Conservation (phyloP, 1,140 invertebrate species). For the Teleogryllus occipitalis region DNA sequence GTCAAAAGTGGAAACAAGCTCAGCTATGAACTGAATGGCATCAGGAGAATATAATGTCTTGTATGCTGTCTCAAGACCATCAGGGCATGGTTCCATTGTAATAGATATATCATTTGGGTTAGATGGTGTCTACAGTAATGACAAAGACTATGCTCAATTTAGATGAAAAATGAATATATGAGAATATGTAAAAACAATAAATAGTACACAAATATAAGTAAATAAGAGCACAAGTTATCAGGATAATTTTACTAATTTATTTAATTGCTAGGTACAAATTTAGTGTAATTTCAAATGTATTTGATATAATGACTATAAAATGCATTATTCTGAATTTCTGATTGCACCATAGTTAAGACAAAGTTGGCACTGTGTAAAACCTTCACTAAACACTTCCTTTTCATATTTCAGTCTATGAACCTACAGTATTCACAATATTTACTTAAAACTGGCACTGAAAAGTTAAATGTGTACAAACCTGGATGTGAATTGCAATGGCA, state of each 20-base stretch:
- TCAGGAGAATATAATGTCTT: not conserved
- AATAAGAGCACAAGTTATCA: not conserved
- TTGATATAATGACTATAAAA: not conserved
- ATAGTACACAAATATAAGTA: not conserved
- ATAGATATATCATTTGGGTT: not conserved
- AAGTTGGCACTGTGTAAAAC: not conserved
- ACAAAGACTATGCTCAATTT: not conserved
- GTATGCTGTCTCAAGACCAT: not conserved
- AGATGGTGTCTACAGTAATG: not conserved
- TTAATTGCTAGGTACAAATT: not conserved
- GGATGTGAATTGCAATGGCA: too few relatives aligned
- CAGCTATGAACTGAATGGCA: slow-evolving; percentile 4
- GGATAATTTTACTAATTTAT: not conserved
- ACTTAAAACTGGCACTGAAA: not conserved
- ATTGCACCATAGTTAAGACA: not conserved
- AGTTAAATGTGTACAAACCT: not conserved
- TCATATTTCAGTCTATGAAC: too few relatives aligned
- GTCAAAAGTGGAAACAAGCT: slow-evolving; percentile 12
- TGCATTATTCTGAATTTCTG: not conserved
- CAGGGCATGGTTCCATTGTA: not conserved
- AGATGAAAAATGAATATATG: not conserved
- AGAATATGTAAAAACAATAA: not conserved
- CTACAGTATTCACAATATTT: not conserved
- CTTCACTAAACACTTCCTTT: not conserved
- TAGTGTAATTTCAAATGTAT: not conserved